phyloP scores from a whole-genome alignment of 2,888 invertebrate genomes.

The Athrips mouffetella region DNA sequence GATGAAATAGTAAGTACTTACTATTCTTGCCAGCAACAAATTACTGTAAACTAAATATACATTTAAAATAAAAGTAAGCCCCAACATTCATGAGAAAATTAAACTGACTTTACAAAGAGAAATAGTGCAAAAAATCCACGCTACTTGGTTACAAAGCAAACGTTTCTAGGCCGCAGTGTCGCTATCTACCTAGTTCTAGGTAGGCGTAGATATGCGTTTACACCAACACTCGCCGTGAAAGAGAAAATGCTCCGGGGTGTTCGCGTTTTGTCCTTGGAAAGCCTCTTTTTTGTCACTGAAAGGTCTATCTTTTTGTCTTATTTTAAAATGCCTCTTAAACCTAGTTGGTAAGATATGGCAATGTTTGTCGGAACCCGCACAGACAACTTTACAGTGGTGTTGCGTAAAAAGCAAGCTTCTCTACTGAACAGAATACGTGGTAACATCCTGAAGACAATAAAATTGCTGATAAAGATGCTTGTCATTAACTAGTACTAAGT shows the following conservation, averaged over 20 bases:
- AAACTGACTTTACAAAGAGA: constrained; percentile 1
- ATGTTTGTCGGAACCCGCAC: no score
- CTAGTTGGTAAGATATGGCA: no score
- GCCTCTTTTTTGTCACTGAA: no score
- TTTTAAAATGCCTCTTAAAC: no score
- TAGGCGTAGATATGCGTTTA: constrained; percentile 1
- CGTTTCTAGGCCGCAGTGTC: constrained; percentile 6
- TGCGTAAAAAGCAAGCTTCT: no score
- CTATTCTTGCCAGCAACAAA: background rate
- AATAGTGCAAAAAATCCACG: constrained; percentile 1
- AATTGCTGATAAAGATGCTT: no score
- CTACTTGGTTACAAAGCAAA: constrained; percentile 6
- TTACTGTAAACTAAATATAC: background rate
- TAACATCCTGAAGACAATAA: no score
- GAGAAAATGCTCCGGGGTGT: constrained; percentile 4
- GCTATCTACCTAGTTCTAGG: background rate
- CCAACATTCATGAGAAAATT: background rate
- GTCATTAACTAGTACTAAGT: no score
- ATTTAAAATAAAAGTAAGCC: background rate
- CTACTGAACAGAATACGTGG: no score
- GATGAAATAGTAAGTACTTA: no score
- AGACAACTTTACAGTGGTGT: no score
- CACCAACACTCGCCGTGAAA: constrained; percentile 8
- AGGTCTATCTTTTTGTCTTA: no score
- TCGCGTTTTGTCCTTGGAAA: background rate